A percentile compares a stretch with the other conserved stretches of the same genome.
Conservation (phyloP, 2,797 vertebrate genomes). For the Melanitta fusca region DNA sequence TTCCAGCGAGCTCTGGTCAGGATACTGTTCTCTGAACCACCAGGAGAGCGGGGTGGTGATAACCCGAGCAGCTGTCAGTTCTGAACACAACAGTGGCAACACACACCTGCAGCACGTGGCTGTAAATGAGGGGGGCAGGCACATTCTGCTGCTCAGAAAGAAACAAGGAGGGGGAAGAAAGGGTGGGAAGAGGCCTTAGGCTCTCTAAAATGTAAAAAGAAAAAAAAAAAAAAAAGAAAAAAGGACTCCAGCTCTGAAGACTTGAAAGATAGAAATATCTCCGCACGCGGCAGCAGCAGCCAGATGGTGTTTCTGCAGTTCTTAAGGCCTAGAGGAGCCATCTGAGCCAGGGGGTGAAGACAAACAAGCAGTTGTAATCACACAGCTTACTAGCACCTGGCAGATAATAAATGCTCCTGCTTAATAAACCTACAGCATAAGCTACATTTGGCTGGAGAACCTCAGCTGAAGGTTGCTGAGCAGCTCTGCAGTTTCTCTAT, state of each 20-base stretch:
- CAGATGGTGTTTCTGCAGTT: constrained; percentile 58
- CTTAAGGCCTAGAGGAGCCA: neutral
- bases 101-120: constrained; percentile 8
- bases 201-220: neutral
- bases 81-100: constrained; percentile 40
- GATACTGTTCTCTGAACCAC: neutral
- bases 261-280: neutral
- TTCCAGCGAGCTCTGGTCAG: neutral
- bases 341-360: constrained; percentile 51
- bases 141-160: neutral
- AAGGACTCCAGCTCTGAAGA: neutral
- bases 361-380: constrained; percentile 44
- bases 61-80: constrained; percentile 47
- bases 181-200: neutral
- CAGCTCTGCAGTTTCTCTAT: neutral
- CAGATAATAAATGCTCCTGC: constrained; percentile 26
- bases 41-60: neutral
- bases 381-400: constrained; percentile 33
- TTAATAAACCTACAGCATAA: constrained; percentile 14
- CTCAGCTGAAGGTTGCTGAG: neutral
- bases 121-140: constrained; percentile 30
- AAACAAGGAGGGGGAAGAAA: neutral
- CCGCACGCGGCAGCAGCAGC: constrained; percentile 36
- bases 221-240: no score
- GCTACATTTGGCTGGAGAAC: neutral